Percentiles rank a stretch among this genome's conserved stretches.
Evolutionary conservation across 2,113 vertebrate species (phyloP).

Genomic region (Chamaetylas fuelleborni): DNA sequence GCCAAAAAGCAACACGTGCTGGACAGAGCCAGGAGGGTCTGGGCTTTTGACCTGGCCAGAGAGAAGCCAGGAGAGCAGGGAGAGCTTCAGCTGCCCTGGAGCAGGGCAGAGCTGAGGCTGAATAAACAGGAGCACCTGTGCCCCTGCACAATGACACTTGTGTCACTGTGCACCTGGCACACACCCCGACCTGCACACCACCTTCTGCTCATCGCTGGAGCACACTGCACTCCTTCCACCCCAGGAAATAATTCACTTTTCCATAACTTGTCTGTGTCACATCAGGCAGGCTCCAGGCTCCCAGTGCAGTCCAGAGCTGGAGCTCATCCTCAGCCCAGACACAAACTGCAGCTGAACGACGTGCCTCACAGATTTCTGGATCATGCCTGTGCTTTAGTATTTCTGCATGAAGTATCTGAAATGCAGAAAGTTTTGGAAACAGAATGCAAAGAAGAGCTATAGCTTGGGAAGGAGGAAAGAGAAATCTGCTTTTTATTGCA

Average conservation of each 20-base stretch:
- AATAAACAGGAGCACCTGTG: neutral
- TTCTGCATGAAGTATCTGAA: neutral
- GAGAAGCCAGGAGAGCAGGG: neutral
- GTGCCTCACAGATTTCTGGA: accelerated
- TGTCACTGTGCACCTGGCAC: neutral
- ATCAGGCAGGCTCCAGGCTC: neutral
- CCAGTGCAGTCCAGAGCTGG: neutral
- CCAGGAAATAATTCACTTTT: neutral
- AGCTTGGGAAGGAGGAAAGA: neutral
- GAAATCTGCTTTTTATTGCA: neutral
- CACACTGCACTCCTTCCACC: neutral
- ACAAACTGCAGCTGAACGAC: neutral
- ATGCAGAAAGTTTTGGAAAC: neutral
- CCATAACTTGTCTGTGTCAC: neutral
- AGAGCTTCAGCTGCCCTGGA: neutral
- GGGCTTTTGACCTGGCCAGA: neutral
- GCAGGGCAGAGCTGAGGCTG: neutral
- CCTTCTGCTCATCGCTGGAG: neutral
- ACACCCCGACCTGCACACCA: neutral
- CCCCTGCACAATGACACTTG: neutral
- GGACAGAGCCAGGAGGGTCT: neutral
- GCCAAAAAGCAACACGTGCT: neutral
- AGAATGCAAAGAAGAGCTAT: neutral
- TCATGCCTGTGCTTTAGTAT: neutral
- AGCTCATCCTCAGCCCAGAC: neutral